Evolutionary conservation across 2,113 vertebrate species (phyloP), one percentile per base, ranked within the genome.

Genomic region (Brachypodius melanocephalos): DNA sequence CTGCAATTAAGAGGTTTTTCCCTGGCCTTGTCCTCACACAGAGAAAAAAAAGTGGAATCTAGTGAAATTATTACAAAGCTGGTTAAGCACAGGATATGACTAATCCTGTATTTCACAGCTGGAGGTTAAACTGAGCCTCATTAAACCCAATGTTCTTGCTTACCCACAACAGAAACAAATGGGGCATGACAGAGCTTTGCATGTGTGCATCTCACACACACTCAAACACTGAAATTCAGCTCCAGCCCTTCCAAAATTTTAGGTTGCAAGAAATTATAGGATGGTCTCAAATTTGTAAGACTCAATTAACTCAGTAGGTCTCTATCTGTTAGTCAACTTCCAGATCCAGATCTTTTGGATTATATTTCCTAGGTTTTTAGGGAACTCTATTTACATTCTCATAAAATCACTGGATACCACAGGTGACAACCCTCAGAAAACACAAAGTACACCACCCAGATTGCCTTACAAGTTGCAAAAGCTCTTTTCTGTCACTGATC

Each of bases 101-200:
- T 96, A 97, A 94, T 94, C 94, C 89, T 10, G 17, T 84, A 61
- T 79, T 90, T 96, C 93, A 94, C 95, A 96, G 96, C 90, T 95
- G 88, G 96, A 92, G 65, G 88, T 96, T 96, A 96, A 97, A 97
- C 77, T 81, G 88, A 97, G 96, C 93, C 83, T 96, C 93, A 96
- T 96, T 96, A 97, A 89, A 96, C 68, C 66, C 69, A 89, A 10
- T 87, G 88, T 82, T 95, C 88, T 73, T 93, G 81, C 92, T 85
- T 66, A 90, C 69, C 84, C 80, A 90, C 49, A 93, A 92, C 76
- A 90, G 86, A 93, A 96, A 78, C 66, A 96, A 96, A 96, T 87
- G 89, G 95, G 58, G 88, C 80, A 91, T 61, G 62, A 89, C 93
- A 92, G 88, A 82, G 90, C 68, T 89, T 38, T 85, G 43, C 0